Evolutionary conservation across 2,888 invertebrate species (phyloP), one percentile per base, ranked within the genome.

Genomic region (Sphaeridia pumilis): DNA sequence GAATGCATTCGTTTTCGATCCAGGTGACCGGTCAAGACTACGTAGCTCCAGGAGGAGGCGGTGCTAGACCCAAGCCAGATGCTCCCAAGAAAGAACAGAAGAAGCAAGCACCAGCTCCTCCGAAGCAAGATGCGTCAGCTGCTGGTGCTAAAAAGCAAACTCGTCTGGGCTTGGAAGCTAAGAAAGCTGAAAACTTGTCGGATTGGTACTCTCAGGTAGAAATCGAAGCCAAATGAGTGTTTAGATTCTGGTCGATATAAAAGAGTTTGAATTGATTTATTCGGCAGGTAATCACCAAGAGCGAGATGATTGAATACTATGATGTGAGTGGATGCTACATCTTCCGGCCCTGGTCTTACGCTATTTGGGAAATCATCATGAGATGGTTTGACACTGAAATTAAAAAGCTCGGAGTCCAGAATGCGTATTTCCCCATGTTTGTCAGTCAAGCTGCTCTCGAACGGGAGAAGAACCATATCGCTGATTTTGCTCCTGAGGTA

Each of bases 261-360:
- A n/a, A n/a, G 12, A 5, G 27, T 46, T 24, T 44, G 43, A 44
- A 49, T 31, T 31, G 31, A 31, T 31, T 31, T 14, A 21, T 2
- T 28, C 3, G 27, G 28, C 27, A 77, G 73, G 79, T 83, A 5
- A 78, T 84, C 56, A 87, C 86, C 0, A 90, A 90, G 71, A 83
- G 93, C 42, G 97, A 99, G 73, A 80, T 99, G 80, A 97, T 99
- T 51, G 97, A 98, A 70, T 99, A 99, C 74, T 98, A 98, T 70
- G 95, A 98, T 72, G 93, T 98, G 3, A 94, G 94, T 48, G 98
- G 98, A 0, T 99, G 98, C 72, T 99, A 99, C 72, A 92, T 99
- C 66, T 78, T 98, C 49, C 82, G 97, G 21, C 97, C 94, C 10
- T 97, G 97, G 95, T 84, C 95, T 12, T 98, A 81, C 72, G 79